These are phyloP conservation scores for Luidia sarsii DNA, from an alignment of 53 echinoderm and acorn worm genomes.

Conservation along the genomic window DNA sequence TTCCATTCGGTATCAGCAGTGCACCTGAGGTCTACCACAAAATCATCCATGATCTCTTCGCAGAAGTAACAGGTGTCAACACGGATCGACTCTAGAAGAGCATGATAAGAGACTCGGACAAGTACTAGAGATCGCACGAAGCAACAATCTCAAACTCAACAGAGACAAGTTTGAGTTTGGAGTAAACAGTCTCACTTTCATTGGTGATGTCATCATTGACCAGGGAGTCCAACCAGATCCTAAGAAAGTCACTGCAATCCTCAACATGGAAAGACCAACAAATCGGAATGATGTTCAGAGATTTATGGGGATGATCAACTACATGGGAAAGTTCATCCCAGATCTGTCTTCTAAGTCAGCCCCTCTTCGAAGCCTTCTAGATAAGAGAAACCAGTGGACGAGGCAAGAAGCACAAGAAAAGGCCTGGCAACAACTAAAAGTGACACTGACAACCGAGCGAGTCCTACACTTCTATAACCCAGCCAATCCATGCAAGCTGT, in stretches of 20 bases:
- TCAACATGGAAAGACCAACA: constrained; percentile 64
- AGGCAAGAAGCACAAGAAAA: no score
- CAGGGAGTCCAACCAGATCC: constrained; percentile 56
- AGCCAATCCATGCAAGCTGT: constrained; percentile 45
- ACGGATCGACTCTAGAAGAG: constrained; percentile 62
- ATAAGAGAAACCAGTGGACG: constrained; percentile 57
- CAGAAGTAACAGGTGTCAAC: constrained; percentile 46
- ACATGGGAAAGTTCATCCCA: constrained; percentile 63
- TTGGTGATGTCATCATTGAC: constrained; percentile 61
- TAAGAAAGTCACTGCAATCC: constrained; percentile 64
- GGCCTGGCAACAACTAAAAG: constrained; percentile 48
- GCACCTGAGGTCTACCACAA: constrained; percentile 58
- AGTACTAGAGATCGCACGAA: constrained; percentile 6
- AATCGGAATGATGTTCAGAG: constrained; percentile 52
- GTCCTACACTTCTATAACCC: constrained; percentile 56
- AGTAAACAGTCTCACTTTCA: constrained; percentile 56
- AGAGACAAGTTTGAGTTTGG: constrained; percentile 55
- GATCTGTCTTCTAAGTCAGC: constrained; percentile 56
- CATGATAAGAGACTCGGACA: constrained; percentile 40
- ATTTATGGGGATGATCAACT: constrained; percentile 64
- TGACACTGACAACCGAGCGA: constrained; percentile 47
- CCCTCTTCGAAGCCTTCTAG: constrained; percentile 45
- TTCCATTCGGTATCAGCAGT: constrained; percentile 69
- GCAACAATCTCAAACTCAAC: constrained; percentile 55
- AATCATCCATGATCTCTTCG: constrained; percentile 53